Percentiles rank a stretch among this genome's conserved stretches.
Evolutionary conservation across 2,888 invertebrate genomes (phyloP).

Genomic region (Spilosoma lubricipeda): DNA sequence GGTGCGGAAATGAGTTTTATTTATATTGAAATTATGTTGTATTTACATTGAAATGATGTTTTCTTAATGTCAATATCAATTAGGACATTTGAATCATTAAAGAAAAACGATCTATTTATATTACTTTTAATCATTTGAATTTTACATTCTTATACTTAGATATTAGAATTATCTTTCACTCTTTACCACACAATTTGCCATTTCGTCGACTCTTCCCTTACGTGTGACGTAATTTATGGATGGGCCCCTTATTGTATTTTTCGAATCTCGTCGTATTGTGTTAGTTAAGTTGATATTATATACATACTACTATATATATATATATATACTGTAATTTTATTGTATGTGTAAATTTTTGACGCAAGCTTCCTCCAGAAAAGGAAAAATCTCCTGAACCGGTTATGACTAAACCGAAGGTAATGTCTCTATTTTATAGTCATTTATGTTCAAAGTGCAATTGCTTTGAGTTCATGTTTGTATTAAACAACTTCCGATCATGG

Average conservation of each 20-base stretch:
- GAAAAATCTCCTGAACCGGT: constrained; percentile 45
- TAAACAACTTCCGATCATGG: too few relatives aligned
- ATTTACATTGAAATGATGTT: too few relatives aligned
- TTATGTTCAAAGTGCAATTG: neutral
- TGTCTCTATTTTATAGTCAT: neutral
- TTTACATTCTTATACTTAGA: neutral
- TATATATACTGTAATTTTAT: neutral
- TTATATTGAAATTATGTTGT: neutral
- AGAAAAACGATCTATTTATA: too few relatives aligned
- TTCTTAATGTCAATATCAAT: too few relatives aligned
- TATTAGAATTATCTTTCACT: neutral
- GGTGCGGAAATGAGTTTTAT: neutral
- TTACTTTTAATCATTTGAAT: neutral
- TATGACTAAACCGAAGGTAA: constrained; percentile 62
- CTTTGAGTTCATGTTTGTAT: too few relatives aligned
- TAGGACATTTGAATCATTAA: too few relatives aligned
- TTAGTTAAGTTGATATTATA: neutral
- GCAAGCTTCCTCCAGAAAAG: constrained; percentile 59
- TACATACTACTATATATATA: too few relatives aligned
- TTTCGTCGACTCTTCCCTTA: neutral
- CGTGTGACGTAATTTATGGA: neutral
- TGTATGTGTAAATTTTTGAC: constrained; percentile 38
- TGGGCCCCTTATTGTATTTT: neutral
- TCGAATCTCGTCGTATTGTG: neutral
- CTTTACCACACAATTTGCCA: neutral